Percentiles rank a stretch among this genome's conserved stretches.
Conservation (phyloP, 2,113 vertebrate species). For the Poeciliopsis occidentalis region DNA sequence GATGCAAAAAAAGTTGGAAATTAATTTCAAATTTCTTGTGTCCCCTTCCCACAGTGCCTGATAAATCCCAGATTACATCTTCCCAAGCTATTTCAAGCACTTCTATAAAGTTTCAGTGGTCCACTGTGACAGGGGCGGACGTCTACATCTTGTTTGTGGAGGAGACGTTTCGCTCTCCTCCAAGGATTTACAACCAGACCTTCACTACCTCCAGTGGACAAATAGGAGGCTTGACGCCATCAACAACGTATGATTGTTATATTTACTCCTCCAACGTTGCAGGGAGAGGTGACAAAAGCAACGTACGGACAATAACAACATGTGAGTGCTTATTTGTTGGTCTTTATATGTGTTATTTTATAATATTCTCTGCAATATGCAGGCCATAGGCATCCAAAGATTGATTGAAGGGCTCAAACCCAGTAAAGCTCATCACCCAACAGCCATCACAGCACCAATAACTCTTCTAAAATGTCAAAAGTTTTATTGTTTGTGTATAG, state of each 20-base stretch:
- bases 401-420: too few relatives aligned
- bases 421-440: too few relatives aligned
- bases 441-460: too few relatives aligned
- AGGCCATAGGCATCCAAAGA: too few relatives aligned
- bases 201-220: slow-evolving; percentile 50
- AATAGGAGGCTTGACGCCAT: slow-evolving; percentile 58
- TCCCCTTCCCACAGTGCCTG: slow-evolving; percentile 68
- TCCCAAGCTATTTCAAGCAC: slow-evolving; percentile 74
- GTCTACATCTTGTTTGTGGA: slow-evolving; percentile 71
- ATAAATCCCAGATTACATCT: slow-evolving; percentile 65
- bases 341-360: not conserved
- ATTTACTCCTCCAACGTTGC: slow-evolving; percentile 75
- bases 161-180: not conserved
- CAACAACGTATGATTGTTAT: slow-evolving; percentile 72
- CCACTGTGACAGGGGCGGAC: slow-evolving; percentile 62
- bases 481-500: too few relatives aligned
- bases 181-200: slow-evolving; percentile 37
- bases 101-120: slow-evolving; percentile 74
- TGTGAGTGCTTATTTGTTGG: slow-evolving; percentile 68
- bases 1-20: not conserved
- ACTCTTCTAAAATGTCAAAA: too few relatives aligned
- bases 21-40: slow-evolving; percentile 14
- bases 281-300: slow-evolving; percentile 67
- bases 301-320: slow-evolving; percentile 63
- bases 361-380: too few relatives aligned